Conservation (phyloP, 2,888 invertebrate genomes). For the Seira sanloemensis region DNA sequence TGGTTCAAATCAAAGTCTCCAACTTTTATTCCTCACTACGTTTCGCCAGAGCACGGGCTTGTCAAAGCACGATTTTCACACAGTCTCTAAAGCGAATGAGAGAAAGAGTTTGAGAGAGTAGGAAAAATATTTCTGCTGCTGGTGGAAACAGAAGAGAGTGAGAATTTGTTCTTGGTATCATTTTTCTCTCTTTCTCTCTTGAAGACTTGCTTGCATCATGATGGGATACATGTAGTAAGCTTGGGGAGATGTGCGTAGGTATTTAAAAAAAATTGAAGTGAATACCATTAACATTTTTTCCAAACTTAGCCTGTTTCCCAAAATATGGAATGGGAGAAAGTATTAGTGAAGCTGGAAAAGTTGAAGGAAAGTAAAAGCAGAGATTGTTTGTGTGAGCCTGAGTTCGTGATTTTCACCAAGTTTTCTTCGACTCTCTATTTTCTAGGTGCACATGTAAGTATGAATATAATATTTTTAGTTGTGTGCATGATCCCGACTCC, state of each 20-base stretch:
- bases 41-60: not conserved
- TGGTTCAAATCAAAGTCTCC: slow-evolving; percentile 53
- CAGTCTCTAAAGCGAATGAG: not conserved
- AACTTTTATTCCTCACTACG: slow-evolving; percentile 10
- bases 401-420: slow-evolving; percentile 44
- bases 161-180: not conserved
- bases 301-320: not conserved
- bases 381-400: slow-evolving; percentile 11
- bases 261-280: not conserved
- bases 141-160: not conserved
- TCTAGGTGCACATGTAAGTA: not conserved
- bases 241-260: not conserved
- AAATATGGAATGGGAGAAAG: not conserved
- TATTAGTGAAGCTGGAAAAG: not conserved
- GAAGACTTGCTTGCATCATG: not conserved
- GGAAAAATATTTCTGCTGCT: not conserved
- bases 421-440: slow-evolving; percentile 1
- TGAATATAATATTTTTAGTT: not conserved
- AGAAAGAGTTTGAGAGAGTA: not conserved
- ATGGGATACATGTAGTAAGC: slow-evolving; percentile 17
- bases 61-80: not conserved
- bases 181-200: not conserved
- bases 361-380: not conserved
- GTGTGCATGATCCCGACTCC: not conserved
- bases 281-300: not conserved